Evolutionary conservation across 2,797 vertebrate genomes (phyloP), one percentile per base, ranked within the genome.

Genomic region (Neoniphon sammara): DNA sequence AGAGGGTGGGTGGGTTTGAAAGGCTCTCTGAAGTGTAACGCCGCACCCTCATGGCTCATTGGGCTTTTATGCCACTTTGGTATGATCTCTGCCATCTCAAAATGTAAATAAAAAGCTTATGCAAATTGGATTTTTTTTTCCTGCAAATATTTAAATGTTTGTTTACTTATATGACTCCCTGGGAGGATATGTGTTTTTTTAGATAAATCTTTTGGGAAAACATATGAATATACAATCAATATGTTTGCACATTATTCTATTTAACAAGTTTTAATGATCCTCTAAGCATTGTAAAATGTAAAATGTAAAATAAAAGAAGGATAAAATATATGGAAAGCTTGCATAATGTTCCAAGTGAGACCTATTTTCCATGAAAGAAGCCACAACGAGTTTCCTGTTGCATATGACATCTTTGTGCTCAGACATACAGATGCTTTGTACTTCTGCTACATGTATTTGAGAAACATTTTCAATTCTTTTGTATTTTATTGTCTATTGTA

Each of bases 1-100:
- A 85, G 85, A 90, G 72, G 62, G 83, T 67, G 70, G 85, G 27
- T 68, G 70, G 25, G 77, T 91, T 90, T 88, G 82, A 83, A 91
- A 90, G 81, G 62, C 75, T 87, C 85, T 90, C 88, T 92, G 88
- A 92, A 90, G 85, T 90, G 80, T 73, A 85, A 85, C 83, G 69
- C 75, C 76, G 65, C 73, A 81, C 75, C 82, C 76, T 78, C 83
- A 84, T 73, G 75, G 75, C 83, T 92, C 72, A 71, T 81, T 82
- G 76, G 78, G 83, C 82, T 90, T 90, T 91, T 79, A 88, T 80
- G 81, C 75, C 86, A 89, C 85, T 89, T 91, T 87, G 80, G 77
- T 91, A 83, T 86, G 80, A 90, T 90, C 81, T 90, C 78, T 85
- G 81, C 83, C 80, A 82, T 85, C 77, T 87, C 73, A 56, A 85